Evolutionary conservation across 2,113 vertebrate genomes (phyloP), one percentile per base, ranked within the genome.

Genomic region (Zootoca vivipara): DNA sequence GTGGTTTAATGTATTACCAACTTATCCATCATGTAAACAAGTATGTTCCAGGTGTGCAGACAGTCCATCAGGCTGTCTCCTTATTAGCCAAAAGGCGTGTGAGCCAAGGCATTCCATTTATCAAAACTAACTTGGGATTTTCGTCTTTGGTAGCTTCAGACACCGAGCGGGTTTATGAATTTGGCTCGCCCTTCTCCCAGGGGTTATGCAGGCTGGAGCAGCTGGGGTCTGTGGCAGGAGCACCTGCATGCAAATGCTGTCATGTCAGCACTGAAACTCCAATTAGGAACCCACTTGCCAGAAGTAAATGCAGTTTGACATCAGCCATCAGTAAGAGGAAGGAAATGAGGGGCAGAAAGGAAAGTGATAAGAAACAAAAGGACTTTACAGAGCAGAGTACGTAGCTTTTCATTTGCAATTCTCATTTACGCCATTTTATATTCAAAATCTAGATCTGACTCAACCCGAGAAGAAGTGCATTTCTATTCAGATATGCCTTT

Each of bases 341-440:
- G 92, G 89, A 93, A 93, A 87, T 46, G 87, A 95, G 84, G n/a
- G 84, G 93, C 75, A 89, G 74, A 89, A 90, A 92, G 89, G 87
- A 91, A 92, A 92, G 88, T 80, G 86, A 94, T 85, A 87, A 91
- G 85, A 94, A 90, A 96, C 87, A 95, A 95, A 96, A 91, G 87
- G 82, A 93, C 90, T 81, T 95, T 84, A 85, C 73, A 92, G 93
- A 95, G 78, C 64, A 64, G 30, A 82, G 90, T 92, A 93, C 90
- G 94, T 82, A 90, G 91, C 94, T 93, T 95, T 95, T 93, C 72
- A 89, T 92, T 95, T 89, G 85, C 83, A 90, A 77, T 94, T 91
- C 84, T 89, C 87, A 91, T 94, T 93, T 85, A 93, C 93, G 93
- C 92, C 33, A 58, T 86, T 52, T 78, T 85, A 77, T 62, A 90